These are phyloP conservation scores for Zingel zingel DNA, from an alignment of 2,113 vertebrate genomes.

Conservation along the genomic window DNA sequence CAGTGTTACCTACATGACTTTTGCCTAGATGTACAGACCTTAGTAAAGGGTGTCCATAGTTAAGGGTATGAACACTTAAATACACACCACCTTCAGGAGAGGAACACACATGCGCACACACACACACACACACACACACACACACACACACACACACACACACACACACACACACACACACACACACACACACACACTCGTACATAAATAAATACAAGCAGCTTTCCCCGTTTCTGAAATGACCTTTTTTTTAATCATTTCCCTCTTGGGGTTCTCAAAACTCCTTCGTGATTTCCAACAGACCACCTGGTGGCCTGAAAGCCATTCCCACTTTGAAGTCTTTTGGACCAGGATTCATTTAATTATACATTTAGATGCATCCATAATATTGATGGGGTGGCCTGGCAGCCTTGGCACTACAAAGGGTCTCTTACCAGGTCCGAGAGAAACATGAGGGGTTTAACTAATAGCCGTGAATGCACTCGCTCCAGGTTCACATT, in stretches of 20 bases:
- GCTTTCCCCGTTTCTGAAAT: conserved; percentile 43
- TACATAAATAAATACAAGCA: conserved; percentile 49
- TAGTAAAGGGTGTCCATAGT: conserved; percentile 9
- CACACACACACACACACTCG: conserved; percentile 19
- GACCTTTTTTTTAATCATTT: conserved; percentile 76
- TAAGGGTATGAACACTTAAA: conserved; percentile 35
- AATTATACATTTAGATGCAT: conserved; percentile 81
- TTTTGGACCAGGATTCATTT: conserved; percentile 73
- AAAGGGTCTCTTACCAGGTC: conserved; percentile 72
- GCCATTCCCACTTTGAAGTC: conserved; percentile 76
- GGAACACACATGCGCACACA: conserved; percentile 18
- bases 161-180: conserved; percentile 23
- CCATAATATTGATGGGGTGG: conserved; percentile 77
- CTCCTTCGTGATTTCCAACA: conserved; percentile 56
- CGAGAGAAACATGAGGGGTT: conserved; percentile 54
- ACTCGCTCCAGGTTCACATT: conserved; percentile 70
- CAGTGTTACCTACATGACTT: neutral
- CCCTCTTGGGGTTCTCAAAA: conserved; percentile 58
- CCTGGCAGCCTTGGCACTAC: conserved; percentile 74
- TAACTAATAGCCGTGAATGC: conserved; percentile 68
- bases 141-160: conserved; percentile 16
- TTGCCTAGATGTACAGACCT: conserved; percentile 21
- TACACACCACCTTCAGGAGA: conserved; percentile 35
- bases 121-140: neutral
- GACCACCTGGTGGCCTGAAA: conserved; percentile 67